Evolutionary conservation across 1,140 invertebrate species (phyloP).

Genomic region (Pollicipes pollicipes): DNA sequence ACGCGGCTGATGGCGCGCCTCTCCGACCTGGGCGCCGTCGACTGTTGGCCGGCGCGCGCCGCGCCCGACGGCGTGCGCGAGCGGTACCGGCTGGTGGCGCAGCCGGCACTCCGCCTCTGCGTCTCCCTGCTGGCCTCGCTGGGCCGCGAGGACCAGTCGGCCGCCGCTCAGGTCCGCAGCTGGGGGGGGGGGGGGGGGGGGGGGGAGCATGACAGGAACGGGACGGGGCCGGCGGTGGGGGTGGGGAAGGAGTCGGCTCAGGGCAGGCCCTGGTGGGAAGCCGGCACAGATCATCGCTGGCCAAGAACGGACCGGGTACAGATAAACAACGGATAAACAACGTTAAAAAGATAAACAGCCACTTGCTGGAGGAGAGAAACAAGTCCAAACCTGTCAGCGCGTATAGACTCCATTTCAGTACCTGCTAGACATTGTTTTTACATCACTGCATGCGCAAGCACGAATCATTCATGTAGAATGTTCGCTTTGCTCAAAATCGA

Average conservation of each 20-base stretch:
- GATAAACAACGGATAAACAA: not conserved
- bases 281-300: too few relatives aligned
- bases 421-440: too few relatives aligned
- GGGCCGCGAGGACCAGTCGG: not conserved
- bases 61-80: not conserved
- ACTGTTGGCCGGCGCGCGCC: not conserved
- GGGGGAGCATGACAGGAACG: constrained; percentile 4
- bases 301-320: too few relatives aligned
- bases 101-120: not conserved
- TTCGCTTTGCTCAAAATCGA: too few relatives aligned
- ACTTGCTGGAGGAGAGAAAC: not conserved
- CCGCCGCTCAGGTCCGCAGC: not conserved
- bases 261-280: too few relatives aligned
- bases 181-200: not conserved
- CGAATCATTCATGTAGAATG: too few relatives aligned
- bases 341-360: not conserved
- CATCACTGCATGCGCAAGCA: too few relatives aligned
- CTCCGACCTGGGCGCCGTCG: not conserved
- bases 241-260: too few relatives aligned
- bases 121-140: not conserved
- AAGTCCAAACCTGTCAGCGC: too few relatives aligned
- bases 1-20: not conserved
- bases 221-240: not conserved
- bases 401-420: too few relatives aligned
- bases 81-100: not conserved